phyloP scores from a whole-genome alignment of 2,797 vertebrate genomes.

The Hemitrygon akajei region DNA sequence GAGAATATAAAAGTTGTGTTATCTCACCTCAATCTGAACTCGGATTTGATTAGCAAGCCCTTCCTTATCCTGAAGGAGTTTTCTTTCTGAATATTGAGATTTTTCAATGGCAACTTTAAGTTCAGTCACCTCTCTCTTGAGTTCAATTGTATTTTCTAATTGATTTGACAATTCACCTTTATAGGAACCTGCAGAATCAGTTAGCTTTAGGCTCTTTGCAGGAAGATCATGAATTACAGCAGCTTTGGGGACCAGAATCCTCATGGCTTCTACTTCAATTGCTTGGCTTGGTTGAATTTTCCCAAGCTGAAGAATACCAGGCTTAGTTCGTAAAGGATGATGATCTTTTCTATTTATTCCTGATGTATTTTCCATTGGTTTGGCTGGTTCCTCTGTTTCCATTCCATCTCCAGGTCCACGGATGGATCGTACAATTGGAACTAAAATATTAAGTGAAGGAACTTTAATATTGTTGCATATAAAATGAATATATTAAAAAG shows the following conservation, averaged over 20 bases:
- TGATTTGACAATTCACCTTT: slow-evolving; percentile 62
- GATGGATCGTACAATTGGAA: slow-evolving; percentile 55
- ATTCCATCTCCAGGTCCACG: slow-evolving; percentile 92
- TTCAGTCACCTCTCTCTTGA: slow-evolving; percentile 64
- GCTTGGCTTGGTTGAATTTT: slow-evolving; percentile 74
- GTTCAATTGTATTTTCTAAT: slow-evolving; percentile 52
- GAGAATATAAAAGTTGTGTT: not conserved
- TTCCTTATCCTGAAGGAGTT: slow-evolving; percentile 88
- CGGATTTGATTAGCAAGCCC: slow-evolving; percentile 88
- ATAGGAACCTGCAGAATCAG: slow-evolving; percentile 51
- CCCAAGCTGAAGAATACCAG: slow-evolving; percentile 81
- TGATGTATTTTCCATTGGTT: slow-evolving; percentile 55
- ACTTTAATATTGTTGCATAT: slow-evolving; percentile 20
- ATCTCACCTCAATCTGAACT: slow-evolving; percentile 84
- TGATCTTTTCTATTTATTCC: slow-evolving; percentile 47
- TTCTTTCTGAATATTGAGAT: slow-evolving; percentile 81
- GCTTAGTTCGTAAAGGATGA: slow-evolving; percentile 56
- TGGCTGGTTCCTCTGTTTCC: slow-evolving; percentile 74
- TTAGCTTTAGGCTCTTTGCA: slow-evolving; percentile 56
- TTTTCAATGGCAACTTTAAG: slow-evolving; percentile 72
- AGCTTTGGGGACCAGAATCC: slow-evolving; percentile 81
- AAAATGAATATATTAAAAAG: not conserved
- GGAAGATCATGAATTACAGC: slow-evolving; percentile 71
- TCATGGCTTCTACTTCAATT: slow-evolving; percentile 80
- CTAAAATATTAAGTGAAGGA: slow-evolving; percentile 44